phyloP scores from a whole-genome alignment of 2,797 vertebrate species.

The Emydoidea blandingii region DNA sequence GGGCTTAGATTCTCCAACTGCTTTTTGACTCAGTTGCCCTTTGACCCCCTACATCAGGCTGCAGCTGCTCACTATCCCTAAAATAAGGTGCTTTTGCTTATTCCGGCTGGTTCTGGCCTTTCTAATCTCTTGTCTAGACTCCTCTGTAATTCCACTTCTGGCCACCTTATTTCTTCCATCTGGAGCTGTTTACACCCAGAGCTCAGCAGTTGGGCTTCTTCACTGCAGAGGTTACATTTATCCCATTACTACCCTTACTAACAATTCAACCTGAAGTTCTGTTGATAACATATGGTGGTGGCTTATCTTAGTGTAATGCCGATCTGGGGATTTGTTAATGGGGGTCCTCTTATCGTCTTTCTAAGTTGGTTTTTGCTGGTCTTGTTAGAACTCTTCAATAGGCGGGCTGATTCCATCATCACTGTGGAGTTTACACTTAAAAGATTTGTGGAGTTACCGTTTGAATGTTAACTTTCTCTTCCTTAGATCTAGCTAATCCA shows the following conservation, averaged over 20 bases:
- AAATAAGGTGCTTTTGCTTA: background rate
- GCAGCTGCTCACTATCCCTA: background rate
- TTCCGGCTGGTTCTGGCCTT: background rate
- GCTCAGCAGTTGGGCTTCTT: background rate
- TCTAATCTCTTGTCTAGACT: constrained; percentile 7
- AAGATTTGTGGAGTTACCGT: background rate
- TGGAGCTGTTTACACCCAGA: background rate
- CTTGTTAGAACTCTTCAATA: background rate
- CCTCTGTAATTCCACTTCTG: background rate
- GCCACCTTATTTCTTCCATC: background rate
- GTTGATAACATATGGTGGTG: background rate
- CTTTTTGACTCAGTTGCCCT: background rate
- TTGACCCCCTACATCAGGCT: background rate
- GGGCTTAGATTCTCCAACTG: background rate
- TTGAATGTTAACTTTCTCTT: background rate
- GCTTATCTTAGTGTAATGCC: background rate
- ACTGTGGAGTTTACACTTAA: background rate
- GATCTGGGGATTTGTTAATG: background rate
- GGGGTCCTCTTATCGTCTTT: background rate
- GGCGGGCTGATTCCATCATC: background rate
- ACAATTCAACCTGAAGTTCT: background rate
- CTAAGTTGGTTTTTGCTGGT: background rate
- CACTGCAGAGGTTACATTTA: background rate
- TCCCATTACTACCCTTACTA: background rate
- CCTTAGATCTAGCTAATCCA: background rate